A percentile compares a stretch with the other conserved stretches of the same genome.
Conservation (phyloP, 2,888 invertebrate species). For the Protophormia terraenovae region DNA sequence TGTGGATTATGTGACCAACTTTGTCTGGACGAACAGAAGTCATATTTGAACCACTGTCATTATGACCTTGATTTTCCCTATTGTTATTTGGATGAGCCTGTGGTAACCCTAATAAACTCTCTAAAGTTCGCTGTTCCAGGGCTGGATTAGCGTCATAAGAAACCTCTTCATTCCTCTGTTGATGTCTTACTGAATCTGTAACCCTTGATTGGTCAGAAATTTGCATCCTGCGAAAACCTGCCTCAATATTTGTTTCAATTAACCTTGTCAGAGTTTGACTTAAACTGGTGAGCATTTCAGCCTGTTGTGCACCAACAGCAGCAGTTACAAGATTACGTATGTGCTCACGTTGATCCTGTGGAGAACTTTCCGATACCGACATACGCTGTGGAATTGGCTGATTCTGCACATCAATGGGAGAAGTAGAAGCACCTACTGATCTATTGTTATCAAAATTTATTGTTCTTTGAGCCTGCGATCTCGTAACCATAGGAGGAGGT, state of each 20-base stretch:
- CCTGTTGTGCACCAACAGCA: neutral
- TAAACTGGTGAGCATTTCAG: neutral
- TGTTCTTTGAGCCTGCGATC: neutral
- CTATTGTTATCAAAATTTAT: neutral
- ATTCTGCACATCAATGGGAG: neutral
- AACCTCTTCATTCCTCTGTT: too few relatives aligned
- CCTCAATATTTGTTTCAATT: neutral
- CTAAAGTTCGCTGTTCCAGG: too few relatives aligned
- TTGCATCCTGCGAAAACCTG: neutral
- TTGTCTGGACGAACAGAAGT: constrained; percentile 7
- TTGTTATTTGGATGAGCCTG: too few relatives aligned
- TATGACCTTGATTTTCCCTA: too few relatives aligned
- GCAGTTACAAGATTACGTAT: neutral
- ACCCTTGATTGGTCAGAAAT: neutral
- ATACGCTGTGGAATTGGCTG: neutral
- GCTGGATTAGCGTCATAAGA: too few relatives aligned
- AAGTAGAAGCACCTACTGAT: neutral
- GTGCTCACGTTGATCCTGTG: neutral
- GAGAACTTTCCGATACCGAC: too few relatives aligned
- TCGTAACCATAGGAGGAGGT: too few relatives aligned
- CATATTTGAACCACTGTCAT: neutral
- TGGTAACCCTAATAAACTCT: too few relatives aligned
- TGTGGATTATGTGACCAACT: constrained; percentile 37
- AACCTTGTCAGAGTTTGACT: neutral
- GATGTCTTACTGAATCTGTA: too few relatives aligned